Evolutionary conservation across 37 sponge, comb jelly and placozoan genomes (phyloP), one percentile per base, ranked within the genome.

Genomic region (Diacarnus erythraeanus): DNA sequence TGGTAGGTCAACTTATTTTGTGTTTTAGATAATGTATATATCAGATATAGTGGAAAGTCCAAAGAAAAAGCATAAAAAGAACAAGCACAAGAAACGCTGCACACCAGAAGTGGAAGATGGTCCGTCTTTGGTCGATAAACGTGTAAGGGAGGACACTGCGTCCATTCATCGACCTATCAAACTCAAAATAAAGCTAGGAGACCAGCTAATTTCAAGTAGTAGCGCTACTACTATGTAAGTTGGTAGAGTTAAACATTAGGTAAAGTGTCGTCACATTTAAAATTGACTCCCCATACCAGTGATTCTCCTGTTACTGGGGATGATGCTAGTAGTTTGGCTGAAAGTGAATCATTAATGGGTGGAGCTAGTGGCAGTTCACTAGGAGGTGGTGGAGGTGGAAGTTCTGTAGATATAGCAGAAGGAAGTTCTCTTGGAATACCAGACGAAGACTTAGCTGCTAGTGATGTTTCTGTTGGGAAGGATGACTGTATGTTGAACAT

Each of bases 161-260:
- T 35, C 43, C 42, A 43, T 54, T 12, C 29, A 74, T 61, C 36
- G 72, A 30, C 82, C 88, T 25, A 61, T 87, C 59, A 87, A 76
- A 30, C 72, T 87, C 21, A 87, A 87, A 64, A 87, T 87, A n/a
- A 81, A 81, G 22, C 64, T 87, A 20, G 88, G 88, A 23, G 69
- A 70, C 27, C 42, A 81, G 72, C 69, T 64, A 22, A 64, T 78
- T 22, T 69, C 77, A 36, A 69, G 77, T 29, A 84, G 72, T 44
- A 75, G 33, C 34, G 35, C 42, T n/a, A 58, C 36, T 1, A n/a
- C n/a, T n/a, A 60, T 57, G 66, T 59, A 65, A 30, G 66, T 65
- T 31, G 3, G 18, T 27, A 17, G 5, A 59, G 26, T 59, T 3
- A 17, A 70, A 39, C 2, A 70, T 21, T n/a, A 70, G 30, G 38